Evolutionary conservation across 2,113 vertebrate species (phyloP).

Genomic region (Paramormyrops kingsleyae): DNA sequence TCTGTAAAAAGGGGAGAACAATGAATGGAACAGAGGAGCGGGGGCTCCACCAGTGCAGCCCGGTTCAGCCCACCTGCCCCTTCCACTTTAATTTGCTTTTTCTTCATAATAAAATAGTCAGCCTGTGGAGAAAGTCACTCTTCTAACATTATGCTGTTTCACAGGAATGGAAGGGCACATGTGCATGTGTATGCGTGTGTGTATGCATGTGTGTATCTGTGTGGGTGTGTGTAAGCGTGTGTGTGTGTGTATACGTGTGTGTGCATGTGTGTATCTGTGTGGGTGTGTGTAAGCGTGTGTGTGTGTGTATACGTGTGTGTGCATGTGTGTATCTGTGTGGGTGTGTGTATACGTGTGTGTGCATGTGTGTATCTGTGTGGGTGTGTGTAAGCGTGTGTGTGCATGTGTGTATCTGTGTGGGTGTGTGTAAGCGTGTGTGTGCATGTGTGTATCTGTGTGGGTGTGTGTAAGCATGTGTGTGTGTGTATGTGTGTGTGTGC

Average conservation of each 20-base stretch:
- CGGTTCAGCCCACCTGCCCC: constrained; percentile 74
- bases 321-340: no score
- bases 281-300: no score
- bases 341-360: not conserved
- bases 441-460: not conserved
- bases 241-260: no score
- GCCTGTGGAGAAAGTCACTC: constrained; percentile 72
- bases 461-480: no score
- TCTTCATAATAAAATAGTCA: constrained; percentile 95
- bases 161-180: not conserved
- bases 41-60: constrained; percentile 24
- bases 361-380: not conserved
- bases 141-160: constrained; percentile 57
- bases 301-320: no score
- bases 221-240: not conserved
- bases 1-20: constrained; percentile 57
- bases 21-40: constrained; percentile 40
- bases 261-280: no score
- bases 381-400: not conserved
- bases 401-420: not conserved
- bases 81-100: constrained; percentile 84
- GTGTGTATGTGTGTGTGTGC: not conserved
- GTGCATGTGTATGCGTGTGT: not conserved
- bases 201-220: not conserved
- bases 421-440: not conserved